phyloP scores from a whole-genome alignment of 1,140 invertebrate genomes.

The Microplitis mediator region DNA sequence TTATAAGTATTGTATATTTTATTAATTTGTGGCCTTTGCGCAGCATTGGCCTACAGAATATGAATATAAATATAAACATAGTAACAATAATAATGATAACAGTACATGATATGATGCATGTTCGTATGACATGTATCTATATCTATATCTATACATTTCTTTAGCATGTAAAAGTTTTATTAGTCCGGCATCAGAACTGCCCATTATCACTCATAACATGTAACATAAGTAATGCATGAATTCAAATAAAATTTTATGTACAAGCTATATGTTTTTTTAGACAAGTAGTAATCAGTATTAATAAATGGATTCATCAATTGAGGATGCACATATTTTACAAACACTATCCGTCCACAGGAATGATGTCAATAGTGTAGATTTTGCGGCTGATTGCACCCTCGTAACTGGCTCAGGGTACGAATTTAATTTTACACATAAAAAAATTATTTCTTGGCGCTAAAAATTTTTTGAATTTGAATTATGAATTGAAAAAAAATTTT shows the following conservation, averaged over 20 bases:
- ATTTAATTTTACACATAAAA: background rate
- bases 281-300: background rate
- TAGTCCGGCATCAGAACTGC: too few relatives aligned
- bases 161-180: too few relatives aligned
- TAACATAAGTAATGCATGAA: background rate
- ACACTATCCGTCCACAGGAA: conserved; percentile 65
- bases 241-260: background rate
- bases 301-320: conserved; percentile 24
- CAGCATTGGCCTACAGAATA: background rate
- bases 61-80: background rate
- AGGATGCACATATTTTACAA: conserved; percentile 60
- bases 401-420: conserved; percentile 69
- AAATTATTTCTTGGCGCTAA: background rate
- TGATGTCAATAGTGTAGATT: conserved; percentile 72
- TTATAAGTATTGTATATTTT: background rate
- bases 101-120: background rate
- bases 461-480: too few relatives aligned
- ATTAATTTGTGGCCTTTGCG: background rate
- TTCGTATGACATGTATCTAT: background rate
- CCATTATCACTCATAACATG: background rate
- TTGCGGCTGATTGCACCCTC: conserved; percentile 65
- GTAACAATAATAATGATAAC: background rate
- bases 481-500: background rate
- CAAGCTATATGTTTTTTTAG: background rate
- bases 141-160: too few relatives aligned